Evolutionary conservation across 2,797 vertebrate genomes (phyloP).

Genomic region (Hirundo rustica): DNA sequence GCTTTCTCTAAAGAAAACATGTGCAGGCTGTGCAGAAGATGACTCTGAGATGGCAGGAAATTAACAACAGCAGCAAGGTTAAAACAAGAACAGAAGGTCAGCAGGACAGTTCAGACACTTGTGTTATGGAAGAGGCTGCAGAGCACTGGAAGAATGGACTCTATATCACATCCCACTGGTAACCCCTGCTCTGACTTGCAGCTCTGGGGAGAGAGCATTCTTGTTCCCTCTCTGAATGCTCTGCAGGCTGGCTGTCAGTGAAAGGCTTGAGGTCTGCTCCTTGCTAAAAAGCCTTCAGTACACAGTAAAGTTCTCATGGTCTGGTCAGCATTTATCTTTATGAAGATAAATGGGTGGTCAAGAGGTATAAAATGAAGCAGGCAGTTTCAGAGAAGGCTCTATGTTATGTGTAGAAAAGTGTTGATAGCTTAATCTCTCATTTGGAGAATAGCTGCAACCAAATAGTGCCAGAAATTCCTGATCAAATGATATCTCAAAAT

Average conservation of each 20-base stretch:
- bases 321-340: not conserved
- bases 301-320: not conserved
- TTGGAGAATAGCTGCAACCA: not conserved
- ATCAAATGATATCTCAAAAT: not conserved
- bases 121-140: not conserved
- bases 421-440: not conserved
- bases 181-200: not conserved
- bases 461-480: slow-evolving; percentile 2
- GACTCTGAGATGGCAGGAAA: not conserved
- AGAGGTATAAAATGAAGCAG: not conserved
- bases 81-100: not conserved
- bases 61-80: not conserved
- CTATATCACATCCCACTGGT: not conserved
- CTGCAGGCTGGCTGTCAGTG: not conserved
- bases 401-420: not conserved
- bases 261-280: not conserved
- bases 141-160: not conserved
- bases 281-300: not conserved
- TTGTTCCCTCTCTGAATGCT: not conserved
- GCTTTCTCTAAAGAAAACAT: not conserved
- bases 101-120: not conserved
- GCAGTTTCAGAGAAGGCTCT: not conserved
- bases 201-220: not conserved
- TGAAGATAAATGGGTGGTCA: not conserved
- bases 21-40: not conserved